Evolutionary conservation across 2,113 vertebrate genomes (phyloP), one percentile per base, ranked within the genome.

Genomic region (Sinocyclocheilus anshuiensis): DNA sequence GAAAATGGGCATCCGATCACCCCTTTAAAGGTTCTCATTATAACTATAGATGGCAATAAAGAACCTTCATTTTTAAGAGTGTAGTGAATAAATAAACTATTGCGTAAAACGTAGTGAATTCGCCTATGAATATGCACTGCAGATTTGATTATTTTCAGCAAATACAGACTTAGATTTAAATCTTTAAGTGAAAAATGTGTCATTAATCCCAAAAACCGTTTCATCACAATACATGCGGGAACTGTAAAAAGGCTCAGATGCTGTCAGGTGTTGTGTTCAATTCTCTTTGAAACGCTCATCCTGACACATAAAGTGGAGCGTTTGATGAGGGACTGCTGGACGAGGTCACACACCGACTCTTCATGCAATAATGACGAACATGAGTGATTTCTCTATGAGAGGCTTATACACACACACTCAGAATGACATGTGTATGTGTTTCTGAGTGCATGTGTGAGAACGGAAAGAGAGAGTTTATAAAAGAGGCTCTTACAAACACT

Each of bases 321-420:
- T 12, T 83, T 84, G 29, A 84, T 75, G 67, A 84, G 69, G 22
- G 82, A 26, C 53, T n/a, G 29, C n/a, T 24, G 82, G 26, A 26
- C 50, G 69, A 84, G 82, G 82, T 74, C 69, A 84, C 82, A 74
- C 82, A 84, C 67, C 12, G 1, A 84, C 69, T 24, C 82, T 74
- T 57, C 67, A 57, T 71, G 24, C 22, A 13, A 69, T 71, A 82
- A 57, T 74, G 82, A 84, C 33, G 69, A 84, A 24, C 69, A 84
- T 42, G 50, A 74, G 33, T 9, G 65, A 71, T 53, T 82, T 71
- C 12, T 67, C n/a, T 26, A 18, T 48, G 33, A 16, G 36, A 77
- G 79, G 79, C 77, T 36, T 15, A 42, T 57, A 67, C 39, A 42
- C 77, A 67, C 39, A 16, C 77, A 67, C 79, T 65, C 39, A 65